phyloP scores from a whole-genome alignment of 2,888 invertebrate species.

The Trichacis sp. region DNA sequence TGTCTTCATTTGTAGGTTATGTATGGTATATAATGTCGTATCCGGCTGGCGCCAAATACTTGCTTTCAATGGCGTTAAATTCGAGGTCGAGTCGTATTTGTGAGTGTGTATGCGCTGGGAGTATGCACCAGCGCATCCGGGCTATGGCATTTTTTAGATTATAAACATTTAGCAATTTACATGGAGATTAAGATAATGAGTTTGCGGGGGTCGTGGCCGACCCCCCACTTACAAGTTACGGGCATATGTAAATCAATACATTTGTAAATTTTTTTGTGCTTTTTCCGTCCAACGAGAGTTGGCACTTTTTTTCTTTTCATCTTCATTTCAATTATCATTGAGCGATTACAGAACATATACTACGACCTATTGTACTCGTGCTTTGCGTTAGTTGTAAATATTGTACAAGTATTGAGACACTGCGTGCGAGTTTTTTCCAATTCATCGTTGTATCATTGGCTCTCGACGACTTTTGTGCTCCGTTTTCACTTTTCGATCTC shows the following conservation, averaged over 20 bases:
- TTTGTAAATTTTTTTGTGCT: constrained; percentile 68
- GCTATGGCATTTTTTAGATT: constrained; percentile 70
- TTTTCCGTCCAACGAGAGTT: constrained; percentile 51
- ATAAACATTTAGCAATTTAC: constrained; percentile 70
- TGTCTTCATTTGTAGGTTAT: constrained; percentile 47
- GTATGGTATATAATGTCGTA: no score
- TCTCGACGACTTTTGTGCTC: constrained; percentile 53
- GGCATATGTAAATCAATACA: constrained; percentile 70
- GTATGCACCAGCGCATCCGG: constrained; percentile 70
- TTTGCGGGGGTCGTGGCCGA: no score
- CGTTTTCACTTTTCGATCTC: constrained; percentile 42
- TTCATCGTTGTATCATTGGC: no score
- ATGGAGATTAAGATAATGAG: constrained; percentile 69
- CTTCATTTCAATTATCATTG: constrained; percentile 49
- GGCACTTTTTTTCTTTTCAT: constrained; percentile 46
- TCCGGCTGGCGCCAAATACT: constrained; percentile 38
- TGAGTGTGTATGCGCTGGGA: constrained; percentile 70
- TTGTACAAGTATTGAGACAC: constrained; percentile 63
- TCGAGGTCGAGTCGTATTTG: constrained; percentile 69
- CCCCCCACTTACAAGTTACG: constrained; percentile 69
- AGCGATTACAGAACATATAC: constrained; percentile 69
- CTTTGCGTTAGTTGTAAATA: constrained; percentile 55
- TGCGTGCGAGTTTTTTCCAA: no score
- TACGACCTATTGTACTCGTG: constrained; percentile 65
- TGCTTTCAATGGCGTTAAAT: constrained; percentile 60